These are phyloP conservation scores for Petrolisthes cinctipes DNA, from an alignment of 2,888 invertebrate genomes.

Conservation along the genomic window DNA sequence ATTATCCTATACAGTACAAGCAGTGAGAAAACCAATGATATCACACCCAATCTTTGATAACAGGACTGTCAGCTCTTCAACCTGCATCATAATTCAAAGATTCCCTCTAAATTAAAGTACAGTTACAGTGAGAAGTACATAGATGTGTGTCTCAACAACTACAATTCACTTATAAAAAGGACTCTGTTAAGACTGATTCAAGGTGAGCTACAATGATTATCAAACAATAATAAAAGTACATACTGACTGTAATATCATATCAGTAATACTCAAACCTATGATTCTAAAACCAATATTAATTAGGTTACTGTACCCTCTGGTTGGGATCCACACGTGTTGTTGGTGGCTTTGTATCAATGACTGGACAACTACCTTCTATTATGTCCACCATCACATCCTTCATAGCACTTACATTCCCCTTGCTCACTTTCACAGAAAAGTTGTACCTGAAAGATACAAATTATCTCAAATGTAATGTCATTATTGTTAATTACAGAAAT, in stretches of 20 bases:
- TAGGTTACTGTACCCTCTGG: conserved; percentile 6
- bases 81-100: not conserved
- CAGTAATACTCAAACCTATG: no score
- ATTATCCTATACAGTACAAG: not conserved
- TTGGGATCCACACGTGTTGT: conserved; percentile 13
- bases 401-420: not conserved
- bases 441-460: conserved; percentile 29
- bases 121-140: not conserved
- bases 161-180: not conserved
- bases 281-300: not conserved
- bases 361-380: not conserved
- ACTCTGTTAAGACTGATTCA: no score
- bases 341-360: conserved; percentile 17
- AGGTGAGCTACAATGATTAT: no score
- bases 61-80: not conserved
- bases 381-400: conserved; percentile 30
- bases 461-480: no score
- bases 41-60: not conserved
- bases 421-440: conserved; percentile 35
- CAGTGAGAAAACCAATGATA: not conserved
- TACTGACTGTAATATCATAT: no score
- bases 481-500: no score
- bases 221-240: no score
- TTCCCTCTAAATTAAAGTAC: not conserved
- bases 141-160: not conserved